Conservation (phyloP, 2,113 vertebrate genomes). For the Mesitornis unicolor region DNA sequence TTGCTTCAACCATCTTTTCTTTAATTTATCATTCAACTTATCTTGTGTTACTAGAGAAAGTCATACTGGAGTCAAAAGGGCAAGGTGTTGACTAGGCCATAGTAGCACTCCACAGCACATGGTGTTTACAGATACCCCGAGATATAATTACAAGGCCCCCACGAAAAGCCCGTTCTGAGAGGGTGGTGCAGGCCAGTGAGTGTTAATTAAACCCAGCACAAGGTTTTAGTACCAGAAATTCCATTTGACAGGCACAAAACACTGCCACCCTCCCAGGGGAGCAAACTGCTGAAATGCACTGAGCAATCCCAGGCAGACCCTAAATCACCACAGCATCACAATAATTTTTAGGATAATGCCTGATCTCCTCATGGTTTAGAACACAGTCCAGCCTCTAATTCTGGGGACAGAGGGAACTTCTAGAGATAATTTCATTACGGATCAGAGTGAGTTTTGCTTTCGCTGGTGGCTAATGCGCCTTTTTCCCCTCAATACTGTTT, state of each 20-base stretch:
- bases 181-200: background rate
- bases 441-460: background rate
- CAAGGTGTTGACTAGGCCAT: background rate
- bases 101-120: background rate
- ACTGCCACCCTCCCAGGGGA: background rate
- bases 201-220: background rate
- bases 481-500: background rate
- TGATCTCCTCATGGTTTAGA: background rate
- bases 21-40: background rate
- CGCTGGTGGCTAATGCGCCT: background rate
- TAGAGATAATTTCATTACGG: background rate
- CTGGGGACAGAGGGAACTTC: background rate
- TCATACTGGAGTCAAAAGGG: background rate
- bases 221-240: background rate
- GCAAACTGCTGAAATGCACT: background rate
- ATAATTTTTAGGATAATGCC: background rate
- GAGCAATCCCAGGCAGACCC: background rate
- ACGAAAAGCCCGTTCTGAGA: background rate
- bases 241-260: background rate
- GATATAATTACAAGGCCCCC: background rate
- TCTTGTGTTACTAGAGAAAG: background rate
- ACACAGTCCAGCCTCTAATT: background rate
- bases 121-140: background rate
- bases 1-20: background rate
- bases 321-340: background rate